Evolutionary conservation across 2,797 vertebrate genomes (phyloP), one percentile per base, ranked within the genome.

Genomic region (Sciaenops ocellatus): DNA sequence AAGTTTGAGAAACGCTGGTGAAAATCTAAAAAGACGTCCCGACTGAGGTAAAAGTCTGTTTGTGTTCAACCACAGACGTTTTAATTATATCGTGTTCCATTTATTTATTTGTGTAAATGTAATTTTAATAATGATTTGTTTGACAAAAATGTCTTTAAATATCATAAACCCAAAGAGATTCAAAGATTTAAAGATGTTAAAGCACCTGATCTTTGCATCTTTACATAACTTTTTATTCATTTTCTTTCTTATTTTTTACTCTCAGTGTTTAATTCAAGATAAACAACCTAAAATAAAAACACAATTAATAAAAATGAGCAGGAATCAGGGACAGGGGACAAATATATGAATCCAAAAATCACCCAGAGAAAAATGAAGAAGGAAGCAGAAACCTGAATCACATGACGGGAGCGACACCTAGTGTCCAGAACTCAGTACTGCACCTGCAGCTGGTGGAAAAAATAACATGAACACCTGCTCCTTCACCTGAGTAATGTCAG

Each of bases 361-460:
- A 17, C 5, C 4, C 28, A 28, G n/a, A n/a, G n/a, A n/a, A n/a
- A 5, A 17, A 5, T 47, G 17, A 47, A 18, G 38, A 52, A 20
- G n/a, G 18, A 8, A 22, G 5, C 11, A 24, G 38, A 28, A 69
- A 28, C 34, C 34, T 38, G 34, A 8, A 38, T 38, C 22, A 61
- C 28, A 55, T 18, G 24, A 68, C 78, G 18, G 22, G 10, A 69
- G 78, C 67, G 52, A 82, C 93, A 69, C 67, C 89, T 54, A 44
- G 77, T 87, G 86, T 79, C 28, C 0, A 0, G 3, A 46, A 0
- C 61, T 22, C 22, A 4, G 42, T 78, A 82, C 69, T 92, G 68
- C 82, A 76, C 12, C 10, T 47, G 7, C 4, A 5, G 28, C 5
- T 42, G 54, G 20, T 34, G 55, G 44, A 70, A 15, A 59, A 59